Base-by-base conservation (phyloP, 2,888 invertebrate genomes). In the Scaptomyza tumidula region DNA sequence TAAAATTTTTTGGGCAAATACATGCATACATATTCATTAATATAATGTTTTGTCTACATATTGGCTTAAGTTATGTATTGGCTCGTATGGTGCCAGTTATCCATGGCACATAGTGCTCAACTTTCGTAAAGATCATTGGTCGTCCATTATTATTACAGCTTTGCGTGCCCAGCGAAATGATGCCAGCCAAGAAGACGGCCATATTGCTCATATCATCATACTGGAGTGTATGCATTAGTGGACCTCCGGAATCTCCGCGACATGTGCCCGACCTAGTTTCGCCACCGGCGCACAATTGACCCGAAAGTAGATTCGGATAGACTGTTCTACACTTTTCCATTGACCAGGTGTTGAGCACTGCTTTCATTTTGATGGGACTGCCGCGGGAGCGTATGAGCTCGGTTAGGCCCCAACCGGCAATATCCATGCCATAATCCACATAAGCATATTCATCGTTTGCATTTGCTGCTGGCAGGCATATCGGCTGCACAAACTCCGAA, bases 391-490 rank as follows among this genome's bases (percentile, higher is more conserved):
- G 75, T 4, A 71, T 90, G 1, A 31, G 16, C 83, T 94, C 94
- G 0, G 94, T 94, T 75, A 92, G 93, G 9, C 95, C 95, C 95
- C 95, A 95, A 5, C 95, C 95, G 10, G 94, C 94, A 0, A 94
- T 94, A 35, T 90, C 91, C 62, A 94, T 86, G 13, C 90, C 91
- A 1, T 89, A 69, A 0, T 92, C 92, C 4, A 75, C 91, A 66
- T 91, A 93, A 2, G 75, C 78, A 64, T 91, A 87, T 0, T 52
- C 84, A n/a, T 86, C 72, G 1, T 91, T 71, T 0, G 67, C 19
- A 0, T 75, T 50, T 2, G 74, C 76, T 1, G 88, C 73, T 1
- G 94, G 94, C 31, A 95, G 83, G 80, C 95, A 95, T 53, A 95
- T 93, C 0, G 95, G 94, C 54, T 91, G 90, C n/a, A 94, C 72